These are phyloP conservation scores for Myotis pilosus DNA, from an alignment of 2,797 vertebrate genomes.

Conservation along the genomic window DNA sequence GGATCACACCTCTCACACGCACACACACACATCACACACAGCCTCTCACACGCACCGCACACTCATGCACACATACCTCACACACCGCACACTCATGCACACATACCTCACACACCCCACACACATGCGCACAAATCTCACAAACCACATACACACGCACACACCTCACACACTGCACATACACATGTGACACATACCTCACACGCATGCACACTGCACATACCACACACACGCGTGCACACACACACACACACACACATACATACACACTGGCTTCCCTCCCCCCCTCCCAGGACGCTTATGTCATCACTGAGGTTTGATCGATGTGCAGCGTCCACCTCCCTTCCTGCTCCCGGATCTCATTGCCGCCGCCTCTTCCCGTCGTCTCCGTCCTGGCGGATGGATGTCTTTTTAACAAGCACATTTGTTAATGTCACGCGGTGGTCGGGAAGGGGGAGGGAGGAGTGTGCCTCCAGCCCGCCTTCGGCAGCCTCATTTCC, in stretches of 20 bases:
- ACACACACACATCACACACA: not conserved
- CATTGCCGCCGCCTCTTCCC: not conserved
- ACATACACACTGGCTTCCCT: too few species aligned
- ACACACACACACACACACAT: not conserved
- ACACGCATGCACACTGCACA: not conserved
- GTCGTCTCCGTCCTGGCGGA: not conserved
- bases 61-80: not conserved
- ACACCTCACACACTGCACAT: too few species aligned
- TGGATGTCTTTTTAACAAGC: not conserved
- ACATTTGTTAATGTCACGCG: accelerated
- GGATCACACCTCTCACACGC: not conserved
- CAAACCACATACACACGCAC: too few species aligned
- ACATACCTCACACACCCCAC: too few species aligned
- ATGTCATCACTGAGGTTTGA: too few species aligned
- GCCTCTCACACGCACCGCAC: not conserved
- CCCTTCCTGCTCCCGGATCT: not conserved
- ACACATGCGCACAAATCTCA: too few species aligned
- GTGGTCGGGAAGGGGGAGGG: not conserved
- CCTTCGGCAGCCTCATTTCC: not conserved
- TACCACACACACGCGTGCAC: accelerated
- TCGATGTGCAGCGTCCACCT: accelerated
- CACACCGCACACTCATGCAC: not conserved
- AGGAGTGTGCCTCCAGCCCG: not conserved
- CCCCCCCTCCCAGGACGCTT: not conserved
- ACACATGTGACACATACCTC: not conserved